Evolutionary conservation across 2,113 vertebrate genomes (phyloP).

Genomic region (Xenus cinereus): DNA sequence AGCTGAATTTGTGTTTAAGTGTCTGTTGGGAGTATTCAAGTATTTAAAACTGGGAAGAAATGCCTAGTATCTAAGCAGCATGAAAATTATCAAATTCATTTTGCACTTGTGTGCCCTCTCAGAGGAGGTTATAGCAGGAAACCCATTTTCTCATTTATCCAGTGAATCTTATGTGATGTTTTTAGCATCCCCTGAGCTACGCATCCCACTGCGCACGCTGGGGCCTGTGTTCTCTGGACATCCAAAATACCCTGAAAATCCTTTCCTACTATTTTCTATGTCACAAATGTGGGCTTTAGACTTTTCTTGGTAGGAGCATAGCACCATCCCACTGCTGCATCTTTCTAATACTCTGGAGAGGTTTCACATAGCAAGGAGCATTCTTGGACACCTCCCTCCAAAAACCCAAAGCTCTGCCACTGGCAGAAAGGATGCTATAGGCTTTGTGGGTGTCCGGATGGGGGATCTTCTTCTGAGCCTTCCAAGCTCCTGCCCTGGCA

Average conservation of each 20-base stretch:
- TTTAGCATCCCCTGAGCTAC: neutral
- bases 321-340: neutral
- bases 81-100: neutral
- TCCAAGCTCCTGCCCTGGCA: accelerated
- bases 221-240: neutral
- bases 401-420: neutral
- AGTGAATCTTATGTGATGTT: neutral
- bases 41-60: neutral
- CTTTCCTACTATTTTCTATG: neutral
- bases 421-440: neutral
- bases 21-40: neutral
- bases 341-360: neutral
- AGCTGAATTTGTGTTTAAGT: neutral
- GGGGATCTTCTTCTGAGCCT: neutral
- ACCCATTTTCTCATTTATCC: neutral
- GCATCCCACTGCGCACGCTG: neutral
- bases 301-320: neutral
- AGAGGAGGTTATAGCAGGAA: neutral
- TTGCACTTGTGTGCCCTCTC: neutral
- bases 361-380: neutral
- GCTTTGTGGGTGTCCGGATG: neutral
- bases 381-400: accelerated
- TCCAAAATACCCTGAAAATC: neutral
- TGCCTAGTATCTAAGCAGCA: neutral
- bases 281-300: neutral